Base-by-base conservation (phyloP, 2,888 invertebrate species). In the Epistrophe grossulariae region DNA sequence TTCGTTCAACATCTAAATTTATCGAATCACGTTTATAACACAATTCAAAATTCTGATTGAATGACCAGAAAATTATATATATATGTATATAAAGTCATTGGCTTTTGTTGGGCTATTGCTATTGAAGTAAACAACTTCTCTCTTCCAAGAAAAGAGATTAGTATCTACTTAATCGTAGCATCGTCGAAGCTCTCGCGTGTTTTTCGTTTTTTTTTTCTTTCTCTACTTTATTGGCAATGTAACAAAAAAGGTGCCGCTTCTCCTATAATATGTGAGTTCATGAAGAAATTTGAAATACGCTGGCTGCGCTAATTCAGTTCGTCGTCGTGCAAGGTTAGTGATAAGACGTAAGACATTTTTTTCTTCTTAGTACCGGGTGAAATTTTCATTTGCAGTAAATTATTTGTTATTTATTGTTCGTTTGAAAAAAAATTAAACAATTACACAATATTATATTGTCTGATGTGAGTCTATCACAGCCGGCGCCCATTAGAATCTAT, bases 61-160 rank as follows among this genome's bases (percentile, higher is more conserved):
- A 55, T 70, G 35, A 28, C 19, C 52, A 74, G 60, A 35, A 60
- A 80, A 55, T 62, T 28, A 19, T 73, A 57, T 68, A 19, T 24
- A 40, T 7, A 15, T 13, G 7, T 38, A 35, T 45, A 15, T 13
- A 15, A 43, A 77, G 68, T 81, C 80, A 81, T 76, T 77, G 80
- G 66, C 80, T 80, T 74, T 80, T 74, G 74, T 79, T 66, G 57
- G 52, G 55, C 73, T 68, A 50, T 59, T 66, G 66, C 74, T 74
- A 59, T 80, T 68, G 19, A 59, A 62, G 73, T 64, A 28, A 68
- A 70, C 24, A 70, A 62, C 17, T 55, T 62, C 68, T 64, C 68
- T 50, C 64, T 71, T 78, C 71, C 57, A 35, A 72, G 66, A 72
- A 77, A 62, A 76, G 48, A 76, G 43, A 59, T 68, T 55, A 55